Evolutionary conservation across 2,888 invertebrate species (phyloP).

Genomic region (Campopleginae sp.): DNA sequence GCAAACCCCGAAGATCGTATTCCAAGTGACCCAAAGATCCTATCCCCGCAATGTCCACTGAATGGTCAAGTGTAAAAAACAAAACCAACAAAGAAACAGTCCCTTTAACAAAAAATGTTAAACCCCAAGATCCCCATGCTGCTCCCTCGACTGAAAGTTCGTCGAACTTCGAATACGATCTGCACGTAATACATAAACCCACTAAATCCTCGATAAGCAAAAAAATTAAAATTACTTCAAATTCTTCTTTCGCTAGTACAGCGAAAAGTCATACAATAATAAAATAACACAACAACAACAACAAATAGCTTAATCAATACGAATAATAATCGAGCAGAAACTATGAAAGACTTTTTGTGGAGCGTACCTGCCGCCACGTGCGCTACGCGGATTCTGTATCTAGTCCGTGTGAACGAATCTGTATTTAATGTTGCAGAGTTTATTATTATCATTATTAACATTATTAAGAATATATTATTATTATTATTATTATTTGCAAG

Average conservation of each 20-base stretch:
- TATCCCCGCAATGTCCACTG: not conserved
- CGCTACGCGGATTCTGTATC: conserved; percentile 75
- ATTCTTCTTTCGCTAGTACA: conserved; percentile 33
- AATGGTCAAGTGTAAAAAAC: not conserved
- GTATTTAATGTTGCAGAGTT: conserved; percentile 82
- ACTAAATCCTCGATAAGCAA: conserved; percentile 30
- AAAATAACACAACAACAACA: conserved; percentile 5
- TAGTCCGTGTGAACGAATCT: conserved; percentile 82
- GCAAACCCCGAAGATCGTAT: not conserved
- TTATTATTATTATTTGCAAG: conserved; percentile 64
- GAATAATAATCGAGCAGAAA: conserved; percentile 48
- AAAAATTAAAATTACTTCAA: conserved; percentile 15
- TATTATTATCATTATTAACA: conserved; percentile 78
- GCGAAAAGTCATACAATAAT: conserved; percentile 37
- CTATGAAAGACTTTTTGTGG: conserved; percentile 53
- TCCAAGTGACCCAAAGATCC: not conserved
- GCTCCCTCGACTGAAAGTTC: not conserved
- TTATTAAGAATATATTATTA: conserved; percentile 64
- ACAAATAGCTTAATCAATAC: conserved; percentile 17
- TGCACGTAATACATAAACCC: not conserved
- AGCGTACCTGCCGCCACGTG: conserved; percentile 67
- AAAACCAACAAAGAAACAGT: not conserved
- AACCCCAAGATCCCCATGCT: not conserved
- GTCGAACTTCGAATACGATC: conserved; percentile 17
- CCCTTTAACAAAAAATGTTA: not conserved